Evolutionary conservation across 2,113 vertebrate genomes (phyloP).

Genomic region (Halichoerus grypus): DNA sequence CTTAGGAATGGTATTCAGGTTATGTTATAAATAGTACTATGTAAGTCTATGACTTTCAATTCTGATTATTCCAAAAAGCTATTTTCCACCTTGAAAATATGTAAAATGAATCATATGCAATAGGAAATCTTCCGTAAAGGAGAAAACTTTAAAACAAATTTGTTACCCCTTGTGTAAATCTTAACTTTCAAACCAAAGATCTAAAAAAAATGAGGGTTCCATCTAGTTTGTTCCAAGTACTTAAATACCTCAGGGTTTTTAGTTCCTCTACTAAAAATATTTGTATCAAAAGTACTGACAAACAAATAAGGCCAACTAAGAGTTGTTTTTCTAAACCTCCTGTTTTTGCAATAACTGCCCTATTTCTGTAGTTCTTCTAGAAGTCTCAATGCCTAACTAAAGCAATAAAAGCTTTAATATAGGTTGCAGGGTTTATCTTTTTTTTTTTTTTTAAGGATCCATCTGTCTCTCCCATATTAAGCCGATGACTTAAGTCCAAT

Average conservation of each 20-base stretch:
- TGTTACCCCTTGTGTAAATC: constrained; percentile 4
- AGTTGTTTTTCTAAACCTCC: constrained; percentile 45
- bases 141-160: constrained; percentile 35
- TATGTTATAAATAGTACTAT: background rate
- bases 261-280: constrained; percentile 26
- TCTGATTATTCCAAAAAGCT: constrained; percentile 24
- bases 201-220: background rate
- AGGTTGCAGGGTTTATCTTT: background rate
- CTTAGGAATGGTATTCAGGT: background rate
- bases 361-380: constrained; percentile 29
- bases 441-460: background rate
- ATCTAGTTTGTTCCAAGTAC: constrained; percentile 40
- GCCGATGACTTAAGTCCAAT: background rate
- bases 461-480: constrained; percentile 11
- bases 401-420: background rate
- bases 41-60: background rate
- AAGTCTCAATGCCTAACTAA: constrained; percentile 42
- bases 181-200: constrained; percentile 52
- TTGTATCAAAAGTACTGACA: constrained; percentile 42
- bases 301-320: background rate
- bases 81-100: constrained; percentile 38
- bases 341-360: constrained; percentile 5
- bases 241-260: constrained; percentile 20
- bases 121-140: constrained; percentile 11
- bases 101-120: constrained; percentile 23